Evolutionary conservation across 1,140 invertebrate species (phyloP), one percentile per base, ranked within the genome.

Genomic region (Drosophila ohnishii): DNA sequence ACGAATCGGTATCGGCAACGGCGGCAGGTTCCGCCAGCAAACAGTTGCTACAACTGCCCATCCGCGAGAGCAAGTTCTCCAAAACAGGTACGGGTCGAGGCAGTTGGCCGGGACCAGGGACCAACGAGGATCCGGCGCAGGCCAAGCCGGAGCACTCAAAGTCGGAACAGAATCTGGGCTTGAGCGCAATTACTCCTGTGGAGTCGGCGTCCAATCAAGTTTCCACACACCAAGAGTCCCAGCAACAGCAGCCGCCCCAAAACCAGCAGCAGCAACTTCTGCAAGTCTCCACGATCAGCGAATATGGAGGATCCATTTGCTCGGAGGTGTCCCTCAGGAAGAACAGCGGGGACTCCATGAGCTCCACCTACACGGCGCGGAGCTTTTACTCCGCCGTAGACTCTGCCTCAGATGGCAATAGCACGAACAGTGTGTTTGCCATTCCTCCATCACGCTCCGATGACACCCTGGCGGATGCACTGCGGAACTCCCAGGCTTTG

Each of bases 91-190:
- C 95, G 0, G 95, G 95, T 0, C 92, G 96, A 39, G 96, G 96
- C 4, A 96, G 95, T 35, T 97, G 96, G 96, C 96, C 96, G 0
- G 96, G 96, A 0, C 96, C 96, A 0, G 95, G 95, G n/a, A 93
- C 94, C 0, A 80, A 58, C 14, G 85, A 88, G n/a, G 64, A 55
- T n/a, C 92, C 92, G 8, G 92, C 48, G 79, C 75, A 83, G 25
- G 19, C 14, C 19, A 80, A 88, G 42, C 64, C 94, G 1, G 96
- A 97, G 82, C 95, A 96, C 73, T 96, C 96, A 48, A 96, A 96
- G 82, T 96, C 96, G 28, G 96, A 97, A 76, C 96, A 97, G 88
- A 96, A 97, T 67, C 84, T 97, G 5, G 94, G 94, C 42, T 84
- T 92, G 16, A 93, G 93, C 42, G 93, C 63, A 9, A 51, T 73